Evolutionary conservation across 2,797 vertebrate genomes (phyloP), one percentile per base, ranked within the genome.

Genomic region (Sebastes vulpes): DNA sequence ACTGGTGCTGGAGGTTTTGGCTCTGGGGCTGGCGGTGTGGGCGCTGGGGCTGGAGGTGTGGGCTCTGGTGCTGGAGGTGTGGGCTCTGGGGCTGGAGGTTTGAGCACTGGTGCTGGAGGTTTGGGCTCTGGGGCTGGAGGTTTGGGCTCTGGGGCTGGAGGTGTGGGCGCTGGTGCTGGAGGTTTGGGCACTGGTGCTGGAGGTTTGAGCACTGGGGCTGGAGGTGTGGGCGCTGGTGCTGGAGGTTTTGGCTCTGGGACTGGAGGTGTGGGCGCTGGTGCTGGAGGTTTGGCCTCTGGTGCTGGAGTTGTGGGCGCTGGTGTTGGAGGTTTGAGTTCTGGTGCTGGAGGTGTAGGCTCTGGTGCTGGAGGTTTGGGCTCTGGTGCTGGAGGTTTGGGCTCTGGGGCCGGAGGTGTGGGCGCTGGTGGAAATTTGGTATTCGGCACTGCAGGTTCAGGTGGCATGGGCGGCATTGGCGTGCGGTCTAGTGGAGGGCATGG

Each of bases 401-500:
- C 23, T 12, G 63, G 52, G 10, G 29, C 3, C 10, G 57, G 28
- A 14, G 58, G 60, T n/a, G 9, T 26, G 5, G 9, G 26, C 5
- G 26, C 52, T 20, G 46, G 72, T 18, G 4, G 48, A 46, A 42
- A 11, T 65, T 6, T 60, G 68, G 54, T 21, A 42, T 23, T 46
- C 7, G 63, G 72, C 48, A 48, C 29, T 31, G 25, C 72, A 16
- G 78, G 26, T 21, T 69, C 67, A 21, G 64, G n/a, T 58, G 80
- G 59, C 31, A 57, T 66, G 12, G 72, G 70, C 1, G 25, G 57
- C 28, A 21, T 29, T 32, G 66, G 65, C 14, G 32, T 21, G 9
- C 81, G 64, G 3, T 25, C 70, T 8, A 63, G 38, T 53, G 75
- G 68, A 54, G 64, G 52, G 66, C 65, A 65, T 32, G 52, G 35